phyloP scores from a whole-genome alignment of 2,113 vertebrate genomes.

The Chinchilla lanigera region DNA sequence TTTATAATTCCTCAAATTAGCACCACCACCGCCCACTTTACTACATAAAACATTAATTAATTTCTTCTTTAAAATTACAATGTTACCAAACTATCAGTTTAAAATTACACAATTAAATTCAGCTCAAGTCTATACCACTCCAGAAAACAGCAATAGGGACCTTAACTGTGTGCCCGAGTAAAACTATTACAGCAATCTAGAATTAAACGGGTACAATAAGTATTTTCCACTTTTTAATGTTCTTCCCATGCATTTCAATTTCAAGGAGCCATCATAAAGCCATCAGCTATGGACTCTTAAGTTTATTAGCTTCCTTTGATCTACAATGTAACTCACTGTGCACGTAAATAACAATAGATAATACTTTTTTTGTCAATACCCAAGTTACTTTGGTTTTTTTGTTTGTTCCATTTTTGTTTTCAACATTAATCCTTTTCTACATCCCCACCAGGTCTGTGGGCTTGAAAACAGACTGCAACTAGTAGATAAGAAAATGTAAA shows the following conservation, averaged over 20 bases:
- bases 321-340: neutral
- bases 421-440: slow-evolving; percentile 33
- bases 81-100: slow-evolving; percentile 31
- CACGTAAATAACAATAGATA: neutral
- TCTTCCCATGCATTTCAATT: slow-evolving; percentile 68
- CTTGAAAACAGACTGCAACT: slow-evolving; percentile 31
- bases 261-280: slow-evolving; percentile 73
- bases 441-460: neutral
- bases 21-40: neutral
- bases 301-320: slow-evolving; percentile 32
- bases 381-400: neutral
- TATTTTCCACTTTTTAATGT: slow-evolving; percentile 33
- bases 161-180: neutral
- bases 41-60: slow-evolving; percentile 42
- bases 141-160: slow-evolving; percentile 28
- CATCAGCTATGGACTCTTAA: slow-evolving; percentile 51
- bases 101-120: slow-evolving; percentile 57
- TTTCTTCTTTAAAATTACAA: slow-evolving; percentile 52
- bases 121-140: slow-evolving; percentile 51
- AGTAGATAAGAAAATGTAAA: slow-evolving; percentile 31
- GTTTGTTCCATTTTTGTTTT: neutral
- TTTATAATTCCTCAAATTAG: slow-evolving; percentile 45
- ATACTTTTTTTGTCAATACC: slow-evolving; percentile 31
- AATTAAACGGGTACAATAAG: slow-evolving; percentile 29
- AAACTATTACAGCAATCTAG: neutral